phyloP scores from a whole-genome alignment of 2,888 invertebrate species.

The Latrodectus elegans region DNA sequence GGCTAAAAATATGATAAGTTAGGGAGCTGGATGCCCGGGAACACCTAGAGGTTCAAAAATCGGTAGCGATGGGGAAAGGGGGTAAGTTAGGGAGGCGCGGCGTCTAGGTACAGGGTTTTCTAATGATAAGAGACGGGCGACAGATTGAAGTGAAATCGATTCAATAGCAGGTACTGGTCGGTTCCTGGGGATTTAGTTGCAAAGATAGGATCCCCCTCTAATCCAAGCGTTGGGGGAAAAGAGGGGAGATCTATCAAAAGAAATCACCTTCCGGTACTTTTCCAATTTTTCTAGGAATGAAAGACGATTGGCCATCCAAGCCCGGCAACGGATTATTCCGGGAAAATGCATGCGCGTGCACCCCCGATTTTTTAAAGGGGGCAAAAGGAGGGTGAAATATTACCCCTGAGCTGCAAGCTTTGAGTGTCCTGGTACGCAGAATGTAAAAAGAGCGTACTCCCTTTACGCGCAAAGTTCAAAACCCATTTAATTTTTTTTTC shows the following conservation, averaged over 20 bases:
- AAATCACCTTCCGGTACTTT: no score
- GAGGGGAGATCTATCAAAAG: no score
- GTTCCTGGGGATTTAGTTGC: conserved; percentile 27
- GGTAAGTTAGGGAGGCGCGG: neutral
- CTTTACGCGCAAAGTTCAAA: no score
- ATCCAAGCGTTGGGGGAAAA: neutral
- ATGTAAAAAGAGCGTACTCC: neutral
- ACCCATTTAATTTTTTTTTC: no score
- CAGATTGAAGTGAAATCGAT: conserved; percentile 27
- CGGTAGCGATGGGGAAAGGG: neutral
- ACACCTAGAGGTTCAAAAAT: conserved; percentile 8
- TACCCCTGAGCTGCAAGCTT: neutral
- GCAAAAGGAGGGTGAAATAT: neutral
- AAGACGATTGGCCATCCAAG: neutral
- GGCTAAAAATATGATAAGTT: conserved; percentile 24
- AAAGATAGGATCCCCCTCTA: conserved; percentile 16
- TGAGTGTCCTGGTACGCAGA: neutral
- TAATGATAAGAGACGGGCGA: neutral
- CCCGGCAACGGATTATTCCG: conserved; percentile 10
- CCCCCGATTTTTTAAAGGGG: neutral
- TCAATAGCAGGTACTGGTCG: conserved; percentile 18
- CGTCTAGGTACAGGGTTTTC: no score
- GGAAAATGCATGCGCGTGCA: neutral
- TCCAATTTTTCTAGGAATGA: no score
- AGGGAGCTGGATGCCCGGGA: conserved; percentile 31